These are phyloP conservation scores for Miichthys miiuy DNA, from an alignment of 2,797 vertebrate species.

Conservation along the genomic window DNA sequence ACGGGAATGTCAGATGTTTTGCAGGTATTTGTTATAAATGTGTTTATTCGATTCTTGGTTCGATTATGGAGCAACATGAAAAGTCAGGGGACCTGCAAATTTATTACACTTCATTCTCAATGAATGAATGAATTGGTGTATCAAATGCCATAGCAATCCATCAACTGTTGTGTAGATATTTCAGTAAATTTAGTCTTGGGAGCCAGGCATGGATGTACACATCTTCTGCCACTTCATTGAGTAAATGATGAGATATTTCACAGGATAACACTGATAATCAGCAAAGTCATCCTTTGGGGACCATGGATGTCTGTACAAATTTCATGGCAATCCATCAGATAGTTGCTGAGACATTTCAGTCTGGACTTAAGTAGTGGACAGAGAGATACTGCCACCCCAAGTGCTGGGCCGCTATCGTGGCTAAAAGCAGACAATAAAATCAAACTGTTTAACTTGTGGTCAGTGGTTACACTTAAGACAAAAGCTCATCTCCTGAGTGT, in stretches of 20 bases:
- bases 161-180: too few relatives aligned
- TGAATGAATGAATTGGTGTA: too few relatives aligned
- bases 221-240: too few relatives aligned
- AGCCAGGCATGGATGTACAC: too few relatives aligned
- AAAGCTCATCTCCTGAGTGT: constrained; percentile 19
- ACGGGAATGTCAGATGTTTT: not conserved
- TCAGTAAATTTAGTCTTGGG: too few relatives aligned
- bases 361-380: not conserved
- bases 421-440: constrained; percentile 12
- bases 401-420: too few relatives aligned
- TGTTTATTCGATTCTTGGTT: not conserved
- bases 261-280: not conserved
- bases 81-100: not conserved
- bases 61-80: not conserved
- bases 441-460: not conserved
- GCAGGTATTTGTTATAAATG: not conserved
- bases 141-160: too few relatives aligned
- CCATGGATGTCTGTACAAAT: not conserved
- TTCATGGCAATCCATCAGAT: not conserved
- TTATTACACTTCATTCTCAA: too few relatives aligned
- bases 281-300: not conserved
- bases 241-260: too few relatives aligned
- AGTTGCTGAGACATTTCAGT: not conserved
- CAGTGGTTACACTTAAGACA: not conserved
- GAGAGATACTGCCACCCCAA: not conserved